Evolutionary conservation across 2,888 invertebrate species (phyloP).

Genomic region (Deilephila elpenor): DNA sequence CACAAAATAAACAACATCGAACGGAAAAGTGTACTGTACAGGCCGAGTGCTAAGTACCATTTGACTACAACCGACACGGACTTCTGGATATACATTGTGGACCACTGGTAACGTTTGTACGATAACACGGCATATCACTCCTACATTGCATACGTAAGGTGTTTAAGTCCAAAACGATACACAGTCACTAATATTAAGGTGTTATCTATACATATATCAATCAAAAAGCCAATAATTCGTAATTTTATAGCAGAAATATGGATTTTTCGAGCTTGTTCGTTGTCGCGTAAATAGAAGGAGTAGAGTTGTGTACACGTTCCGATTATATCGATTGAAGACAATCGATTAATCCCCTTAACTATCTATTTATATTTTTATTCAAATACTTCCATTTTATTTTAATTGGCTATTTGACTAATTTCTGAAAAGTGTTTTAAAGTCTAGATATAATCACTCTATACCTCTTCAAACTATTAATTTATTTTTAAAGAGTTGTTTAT

Average conservation of each 20-base stretch:
- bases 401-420: too few relatives aligned
- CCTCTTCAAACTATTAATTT: too few relatives aligned
- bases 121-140: slow-evolving; percentile 22
- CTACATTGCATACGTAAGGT: not conserved
- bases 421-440: too few relatives aligned
- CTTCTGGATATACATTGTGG: slow-evolving; percentile 63
- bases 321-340: not conserved
- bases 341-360: not conserved
- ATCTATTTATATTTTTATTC: not conserved
- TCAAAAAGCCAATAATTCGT: not conserved
- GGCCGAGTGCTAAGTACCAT: slow-evolving; percentile 72
- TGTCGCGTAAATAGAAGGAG: slow-evolving; percentile 57
- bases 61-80: slow-evolving; percentile 75
- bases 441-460: too few relatives aligned
- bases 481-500: too few relatives aligned
- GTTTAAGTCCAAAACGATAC: slow-evolving; percentile 1
- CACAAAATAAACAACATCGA: slow-evolving; percentile 56
- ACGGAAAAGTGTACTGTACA: slow-evolving; percentile 60
- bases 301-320: slow-evolving; percentile 49
- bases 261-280: slow-evolving; percentile 41
- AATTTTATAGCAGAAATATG: slow-evolving; percentile 21
- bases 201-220: not conserved
- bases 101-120: slow-evolving; percentile 30
- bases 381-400: too few relatives aligned
- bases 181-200: not conserved